phyloP scores from a whole-genome alignment of 2,888 invertebrate genomes.

The Drosophila borborema region DNA sequence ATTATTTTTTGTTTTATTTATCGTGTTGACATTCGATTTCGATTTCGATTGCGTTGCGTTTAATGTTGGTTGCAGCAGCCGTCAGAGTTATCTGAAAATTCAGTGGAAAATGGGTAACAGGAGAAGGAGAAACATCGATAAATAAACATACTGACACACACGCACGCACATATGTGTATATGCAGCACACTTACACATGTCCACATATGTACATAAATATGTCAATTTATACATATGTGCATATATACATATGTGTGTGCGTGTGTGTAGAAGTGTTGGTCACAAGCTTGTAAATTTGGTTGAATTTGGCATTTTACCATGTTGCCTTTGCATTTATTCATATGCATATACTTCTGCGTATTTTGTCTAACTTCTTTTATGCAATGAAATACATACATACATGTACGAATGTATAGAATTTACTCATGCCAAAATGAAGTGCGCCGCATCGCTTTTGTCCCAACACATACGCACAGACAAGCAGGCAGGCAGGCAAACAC shows the following conservation, averaged over 20 bases:
- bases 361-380: conserved; percentile 26
- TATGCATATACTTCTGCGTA: conserved; percentile 2
- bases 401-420: conserved; percentile 8
- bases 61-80: conserved; percentile 47
- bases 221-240: not conserved
- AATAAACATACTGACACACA: conserved; percentile 45
- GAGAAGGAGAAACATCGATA: conserved; percentile 54
- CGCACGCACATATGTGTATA: conserved; percentile 2
- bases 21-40: conserved; percentile 50
- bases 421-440: conserved; percentile 35
- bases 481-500: conserved; percentile 14
- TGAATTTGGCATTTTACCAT: not conserved
- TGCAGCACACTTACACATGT: conserved; percentile 1
- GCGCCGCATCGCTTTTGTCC: conserved; percentile 61
- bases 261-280: conserved; percentile 11
- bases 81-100: conserved; percentile 35
- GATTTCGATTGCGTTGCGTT: conserved; percentile 36
- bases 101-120: conserved; percentile 41
- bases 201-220: not conserved
- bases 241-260: not conserved
- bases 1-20: conserved; percentile 15
- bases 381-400: conserved; percentile 25
- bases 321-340: conserved; percentile 7
- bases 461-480: conserved; percentile 17
- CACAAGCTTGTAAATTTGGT: conserved; percentile 51